Conservation (phyloP, 2,797 vertebrate genomes). For the Antennarius maculatus region DNA sequence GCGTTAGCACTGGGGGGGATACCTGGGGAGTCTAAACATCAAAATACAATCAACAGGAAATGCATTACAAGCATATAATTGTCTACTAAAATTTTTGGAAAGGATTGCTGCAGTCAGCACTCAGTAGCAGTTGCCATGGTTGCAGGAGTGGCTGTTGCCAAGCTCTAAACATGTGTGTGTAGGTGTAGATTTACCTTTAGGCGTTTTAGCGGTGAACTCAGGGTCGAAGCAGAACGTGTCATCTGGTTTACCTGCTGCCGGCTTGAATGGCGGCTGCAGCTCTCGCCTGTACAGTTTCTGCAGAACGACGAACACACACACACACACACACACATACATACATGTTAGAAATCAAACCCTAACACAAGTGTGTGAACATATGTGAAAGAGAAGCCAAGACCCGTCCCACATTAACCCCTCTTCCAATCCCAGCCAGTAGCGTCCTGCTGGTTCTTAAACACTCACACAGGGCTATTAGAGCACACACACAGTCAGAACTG, state of each 20-base stretch:
- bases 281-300: conserved; percentile 96
- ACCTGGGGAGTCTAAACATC: conserved; percentile 91
- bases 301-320: neutral
- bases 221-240: conserved; percentile 99
- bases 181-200: conserved; percentile 87
- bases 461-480: conserved; percentile 75
- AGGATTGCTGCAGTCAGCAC: conserved; percentile 9
- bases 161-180: conserved; percentile 15
- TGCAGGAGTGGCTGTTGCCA: conserved; percentile 39
- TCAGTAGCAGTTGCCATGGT: conserved; percentile 58
- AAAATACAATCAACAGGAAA: conserved; percentile 42
- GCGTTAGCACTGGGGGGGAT: conserved; percentile 98
- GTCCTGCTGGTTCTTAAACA: conserved; percentile 77
- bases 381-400: conserved; percentile 48
- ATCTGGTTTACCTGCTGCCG: conserved; percentile 95
- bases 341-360: conserved; percentile 37
- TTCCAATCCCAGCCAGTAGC: conserved; percentile 68
- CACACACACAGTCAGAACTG: conserved; percentile 76
- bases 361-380: conserved; percentile 37
- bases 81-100: conserved; percentile 20
- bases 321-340: conserved; percentile 2
- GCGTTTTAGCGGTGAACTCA: conserved; percentile 98
- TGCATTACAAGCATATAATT: conserved; percentile 11
- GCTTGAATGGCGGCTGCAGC: conserved; percentile 96
- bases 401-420: conserved; percentile 68